Evolutionary conservation across 37 sponge, comb jelly and placozoan species (phyloP).

Genomic region (Dysidea cf. avara): DNA sequence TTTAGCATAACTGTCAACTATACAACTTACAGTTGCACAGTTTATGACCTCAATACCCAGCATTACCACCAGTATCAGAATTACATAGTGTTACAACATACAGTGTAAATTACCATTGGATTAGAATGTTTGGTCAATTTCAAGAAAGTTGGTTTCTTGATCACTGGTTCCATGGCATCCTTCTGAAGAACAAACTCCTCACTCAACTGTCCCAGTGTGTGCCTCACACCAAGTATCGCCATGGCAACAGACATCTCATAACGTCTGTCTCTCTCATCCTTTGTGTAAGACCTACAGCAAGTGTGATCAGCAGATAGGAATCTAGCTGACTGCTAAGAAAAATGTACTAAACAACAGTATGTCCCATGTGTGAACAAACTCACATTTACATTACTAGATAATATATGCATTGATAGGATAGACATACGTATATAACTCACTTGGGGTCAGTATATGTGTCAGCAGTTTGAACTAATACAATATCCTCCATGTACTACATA

Average conservation of each 20-base stretch:
- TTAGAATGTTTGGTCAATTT: constrained; percentile 45
- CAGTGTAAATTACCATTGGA: constrained; percentile 40
- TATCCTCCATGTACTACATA: constrained; percentile 36
- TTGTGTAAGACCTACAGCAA: constrained; percentile 24
- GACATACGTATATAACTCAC: constrained; percentile 25
- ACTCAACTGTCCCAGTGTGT: constrained; percentile 14
- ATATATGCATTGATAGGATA: not conserved
- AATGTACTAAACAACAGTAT: not conserved
- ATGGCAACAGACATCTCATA: constrained; percentile 59
- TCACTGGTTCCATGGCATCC: constrained; percentile 16
- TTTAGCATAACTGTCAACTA: too few species aligned
- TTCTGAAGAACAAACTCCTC: not conserved
- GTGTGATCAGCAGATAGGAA: not conserved
- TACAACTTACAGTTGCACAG: too few species aligned
- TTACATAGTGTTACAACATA: too few species aligned
- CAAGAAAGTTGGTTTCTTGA: constrained; percentile 49
- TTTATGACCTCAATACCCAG: too few species aligned
- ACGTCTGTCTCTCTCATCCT: constrained; percentile 51
- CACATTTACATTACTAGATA: constrained; percentile 2
- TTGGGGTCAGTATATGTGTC: constrained; percentile 71
- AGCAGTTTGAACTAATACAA: constrained; percentile 29
- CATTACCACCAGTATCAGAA: too few species aligned
- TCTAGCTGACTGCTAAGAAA: not conserved
- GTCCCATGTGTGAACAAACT: not conserved
- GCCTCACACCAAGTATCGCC: constrained; percentile 33